A percentile compares a stretch with the other conserved stretches of the same genome.
These are phyloP conservation scores for Coremacera marginata DNA, from an alignment of 2,888 invertebrate genomes.

Conservation along the genomic window DNA sequence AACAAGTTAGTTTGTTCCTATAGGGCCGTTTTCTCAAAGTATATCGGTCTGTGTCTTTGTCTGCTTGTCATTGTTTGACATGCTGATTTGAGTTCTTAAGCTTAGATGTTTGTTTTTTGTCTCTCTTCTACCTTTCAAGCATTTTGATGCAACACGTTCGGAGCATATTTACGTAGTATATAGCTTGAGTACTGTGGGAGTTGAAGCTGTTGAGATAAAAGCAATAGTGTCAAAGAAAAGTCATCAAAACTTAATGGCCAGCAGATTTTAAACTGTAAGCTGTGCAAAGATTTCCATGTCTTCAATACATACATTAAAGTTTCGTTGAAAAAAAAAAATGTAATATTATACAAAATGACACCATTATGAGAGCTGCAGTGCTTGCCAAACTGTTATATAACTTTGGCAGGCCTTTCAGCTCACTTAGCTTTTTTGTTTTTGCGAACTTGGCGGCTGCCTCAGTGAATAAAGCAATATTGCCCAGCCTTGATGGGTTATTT, in stretches of 20 bases:
- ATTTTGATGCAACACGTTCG: slow-evolving; percentile 17
- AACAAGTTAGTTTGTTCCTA: no score
- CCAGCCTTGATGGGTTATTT: slow-evolving; percentile 4
- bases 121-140: neutral
- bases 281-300: slow-evolving; percentile 21
- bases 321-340: neutral
- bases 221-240: neutral
- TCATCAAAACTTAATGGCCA: slow-evolving; percentile 16
- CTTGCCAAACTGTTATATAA: slow-evolving; percentile 4
- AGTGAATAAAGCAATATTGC: slow-evolving; percentile 18
- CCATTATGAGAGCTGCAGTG: slow-evolving; percentile 3
- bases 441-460: slow-evolving; percentile 6
- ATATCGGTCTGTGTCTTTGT: neutral
- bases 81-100: neutral
- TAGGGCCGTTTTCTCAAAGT: neutral
- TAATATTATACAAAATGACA: neutral
- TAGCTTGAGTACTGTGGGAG: neutral
- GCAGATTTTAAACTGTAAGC: neutral
- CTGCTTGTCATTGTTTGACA: slow-evolving; percentile 20
- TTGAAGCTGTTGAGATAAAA: neutral
- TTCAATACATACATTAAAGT: slow-evolving; percentile 20
- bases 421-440: neutral
- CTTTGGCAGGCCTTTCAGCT: neutral
- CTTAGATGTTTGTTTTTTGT: neutral
- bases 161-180: neutral